Evolutionary conservation across 2,113 vertebrate genomes (phyloP).

Genomic region (Bubo scandiacus): DNA sequence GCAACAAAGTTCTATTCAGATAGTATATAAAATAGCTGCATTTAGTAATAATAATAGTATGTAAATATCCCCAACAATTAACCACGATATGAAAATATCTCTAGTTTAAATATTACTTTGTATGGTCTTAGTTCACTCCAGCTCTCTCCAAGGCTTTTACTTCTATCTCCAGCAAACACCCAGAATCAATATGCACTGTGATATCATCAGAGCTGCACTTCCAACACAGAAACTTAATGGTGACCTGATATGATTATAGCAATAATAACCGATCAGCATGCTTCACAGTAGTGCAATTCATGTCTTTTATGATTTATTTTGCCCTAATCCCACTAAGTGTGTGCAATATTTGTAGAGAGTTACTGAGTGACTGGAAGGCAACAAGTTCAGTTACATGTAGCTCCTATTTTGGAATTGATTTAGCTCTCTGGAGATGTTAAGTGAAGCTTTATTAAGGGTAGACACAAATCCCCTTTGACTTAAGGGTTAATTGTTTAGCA

Average conservation of each 20-base stretch:
- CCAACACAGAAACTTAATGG: neutral
- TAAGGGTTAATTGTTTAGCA: neutral
- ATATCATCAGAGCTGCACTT: neutral
- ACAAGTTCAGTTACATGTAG: neutral
- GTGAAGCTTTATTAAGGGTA: neutral
- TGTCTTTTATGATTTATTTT: neutral
- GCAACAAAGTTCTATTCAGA: neutral
- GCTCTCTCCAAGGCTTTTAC: neutral
- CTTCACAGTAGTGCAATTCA: neutral
- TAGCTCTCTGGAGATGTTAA: neutral
- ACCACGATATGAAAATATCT: neutral
- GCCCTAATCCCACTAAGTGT: neutral
- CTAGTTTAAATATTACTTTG: neutral
- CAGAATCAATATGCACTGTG: neutral
- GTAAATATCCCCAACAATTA: neutral
- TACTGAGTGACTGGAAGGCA: neutral
- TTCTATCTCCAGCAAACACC: conserved; percentile 11
- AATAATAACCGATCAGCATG: neutral
- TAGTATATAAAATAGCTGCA: neutral
- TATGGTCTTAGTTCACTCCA: neutral
- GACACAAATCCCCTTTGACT: neutral
- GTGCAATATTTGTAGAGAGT: neutral
- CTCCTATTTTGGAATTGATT: neutral
- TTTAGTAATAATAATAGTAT: neutral
- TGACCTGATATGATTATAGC: neutral